These are phyloP conservation scores for Caenorhabditis brenneri DNA, from an alignment of 1,140 invertebrate species.

Conservation along the genomic window DNA sequence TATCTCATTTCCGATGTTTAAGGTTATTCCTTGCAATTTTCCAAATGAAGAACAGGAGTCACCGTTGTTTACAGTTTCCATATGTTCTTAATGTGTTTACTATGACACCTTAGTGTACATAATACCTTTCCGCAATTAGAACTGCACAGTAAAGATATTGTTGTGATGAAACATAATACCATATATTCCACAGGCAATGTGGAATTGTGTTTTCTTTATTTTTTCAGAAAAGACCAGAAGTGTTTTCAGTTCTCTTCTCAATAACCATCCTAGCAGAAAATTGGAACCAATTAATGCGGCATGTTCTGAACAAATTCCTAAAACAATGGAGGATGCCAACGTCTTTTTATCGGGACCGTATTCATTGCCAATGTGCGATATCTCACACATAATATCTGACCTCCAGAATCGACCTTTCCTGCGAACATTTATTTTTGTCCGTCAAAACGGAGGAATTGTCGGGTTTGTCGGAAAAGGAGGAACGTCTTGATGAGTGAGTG, in stretches of 20 bases:
- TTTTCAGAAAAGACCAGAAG: too few relatives aligned
- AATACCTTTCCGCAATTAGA: neutral
- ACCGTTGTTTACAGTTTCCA: neutral
- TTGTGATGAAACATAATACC: neutral
- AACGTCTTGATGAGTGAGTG: neutral
- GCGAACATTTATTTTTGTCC: conserved; percentile 36
- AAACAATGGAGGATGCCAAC: neutral
- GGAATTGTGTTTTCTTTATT: too few relatives aligned
- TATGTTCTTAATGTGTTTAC: conserved; percentile 7
- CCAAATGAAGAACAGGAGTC: neutral
- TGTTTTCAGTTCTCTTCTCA: too few relatives aligned
- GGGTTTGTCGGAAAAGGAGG: neutral
- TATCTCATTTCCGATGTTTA: neutral
- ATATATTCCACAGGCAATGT: too few relatives aligned
- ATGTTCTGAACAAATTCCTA: neutral
- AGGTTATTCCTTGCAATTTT: neutral
- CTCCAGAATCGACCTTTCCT: conserved; percentile 34
- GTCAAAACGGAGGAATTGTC: neutral
- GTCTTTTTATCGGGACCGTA: neutral
- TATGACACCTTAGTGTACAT: neutral
- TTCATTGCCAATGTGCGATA: conserved; percentile 4
- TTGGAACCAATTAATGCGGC: neutral
- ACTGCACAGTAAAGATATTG: neutral
- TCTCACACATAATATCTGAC: conserved; percentile 41
- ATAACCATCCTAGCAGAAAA: neutral